Percentiles rank a stretch among this genome's conserved stretches.
Evolutionary conservation across 2,113 vertebrate species (phyloP).

Genomic region (Urocynchramus pylzowi): DNA sequence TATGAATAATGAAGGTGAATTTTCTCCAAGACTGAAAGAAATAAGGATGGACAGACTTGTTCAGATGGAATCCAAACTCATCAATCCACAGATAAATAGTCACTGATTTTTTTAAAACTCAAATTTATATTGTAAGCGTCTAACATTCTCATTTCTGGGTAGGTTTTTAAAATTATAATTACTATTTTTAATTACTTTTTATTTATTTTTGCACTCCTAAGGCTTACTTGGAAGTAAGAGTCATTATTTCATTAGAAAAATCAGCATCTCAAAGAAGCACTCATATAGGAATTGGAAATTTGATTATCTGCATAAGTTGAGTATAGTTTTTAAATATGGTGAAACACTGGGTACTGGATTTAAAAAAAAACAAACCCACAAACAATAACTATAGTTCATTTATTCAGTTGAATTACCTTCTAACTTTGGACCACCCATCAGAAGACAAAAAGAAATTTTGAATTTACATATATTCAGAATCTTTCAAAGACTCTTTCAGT

Average conservation of each 20-base stretch:
- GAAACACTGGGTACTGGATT: neutral
- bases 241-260: neutral
- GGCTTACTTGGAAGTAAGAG: neutral
- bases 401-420: neutral
- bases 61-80: neutral
- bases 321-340: neutral
- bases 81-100: neutral
- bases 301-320: neutral
- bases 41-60: neutral
- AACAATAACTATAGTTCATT: neutral
- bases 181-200: neutral
- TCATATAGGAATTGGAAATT: neutral
- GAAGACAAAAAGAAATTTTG: neutral
- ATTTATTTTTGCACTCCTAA: neutral
- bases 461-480: neutral
- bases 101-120: neutral
- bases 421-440: neutral
- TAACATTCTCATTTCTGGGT: neutral
- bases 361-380: neutral
- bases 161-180: no score
- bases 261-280: neutral
- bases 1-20: conserved; percentile 58
- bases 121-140: neutral
- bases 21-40: conserved; percentile 33
- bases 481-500: neutral